Conservation (phyloP, 2,113 vertebrate genomes). For the Psephotus haematonotus region DNA sequence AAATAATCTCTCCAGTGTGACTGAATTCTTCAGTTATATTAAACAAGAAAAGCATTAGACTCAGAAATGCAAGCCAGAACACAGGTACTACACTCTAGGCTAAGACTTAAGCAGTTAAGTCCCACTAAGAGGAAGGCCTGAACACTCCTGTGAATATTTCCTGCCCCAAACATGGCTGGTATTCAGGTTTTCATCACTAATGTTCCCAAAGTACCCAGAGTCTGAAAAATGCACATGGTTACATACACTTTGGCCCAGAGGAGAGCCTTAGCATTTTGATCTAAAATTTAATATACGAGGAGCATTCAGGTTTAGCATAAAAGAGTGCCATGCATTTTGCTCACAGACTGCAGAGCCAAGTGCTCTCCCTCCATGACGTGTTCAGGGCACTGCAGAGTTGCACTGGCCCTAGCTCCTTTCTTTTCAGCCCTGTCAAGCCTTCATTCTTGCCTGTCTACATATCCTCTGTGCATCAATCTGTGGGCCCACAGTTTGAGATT, state of each 20-base stretch:
- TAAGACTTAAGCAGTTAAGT: not conserved
- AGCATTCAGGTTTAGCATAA: not conserved
- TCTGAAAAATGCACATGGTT: not conserved
- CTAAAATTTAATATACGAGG: not conserved
- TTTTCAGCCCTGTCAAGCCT: not conserved
- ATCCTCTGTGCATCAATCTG: not conserved
- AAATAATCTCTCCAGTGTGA: not conserved
- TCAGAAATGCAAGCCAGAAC: not conserved
- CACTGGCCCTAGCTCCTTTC: not conserved
- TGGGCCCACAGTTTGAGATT: not conserved
- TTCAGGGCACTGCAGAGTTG: not conserved
- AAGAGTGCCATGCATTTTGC: not conserved
- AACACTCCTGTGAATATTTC: not conserved
- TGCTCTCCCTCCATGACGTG: fast-evolving
- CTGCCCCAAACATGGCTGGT: not conserved
- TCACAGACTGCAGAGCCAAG: not conserved
- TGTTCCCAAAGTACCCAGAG: not conserved
- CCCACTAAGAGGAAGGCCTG: not conserved
- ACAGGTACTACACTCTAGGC: not conserved
- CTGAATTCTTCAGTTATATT: not conserved
- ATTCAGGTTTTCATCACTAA: not conserved
- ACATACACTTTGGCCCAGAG: not conserved
- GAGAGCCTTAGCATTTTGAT: not conserved
- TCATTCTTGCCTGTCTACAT: not conserved
- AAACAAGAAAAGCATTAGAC: not conserved